A percentile compares a stretch with the other conserved stretches of the same genome.
Conservation (phyloP, 2,888 invertebrate genomes). For the Drosophila helvetica region DNA sequence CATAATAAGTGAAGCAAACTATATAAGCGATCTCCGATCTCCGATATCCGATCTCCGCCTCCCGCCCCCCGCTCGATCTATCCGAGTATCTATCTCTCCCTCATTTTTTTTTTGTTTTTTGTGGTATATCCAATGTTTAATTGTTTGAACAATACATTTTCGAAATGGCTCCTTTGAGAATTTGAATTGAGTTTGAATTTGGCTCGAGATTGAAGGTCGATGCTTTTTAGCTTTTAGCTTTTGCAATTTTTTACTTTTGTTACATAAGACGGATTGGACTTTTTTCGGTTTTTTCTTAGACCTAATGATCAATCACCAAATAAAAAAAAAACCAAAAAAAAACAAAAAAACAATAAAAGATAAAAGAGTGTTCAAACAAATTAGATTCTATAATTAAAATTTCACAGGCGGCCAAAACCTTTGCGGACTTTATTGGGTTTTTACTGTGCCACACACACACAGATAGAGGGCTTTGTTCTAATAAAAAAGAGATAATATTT, state of each 20-base stretch:
- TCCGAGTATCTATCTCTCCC: conserved; percentile 7
- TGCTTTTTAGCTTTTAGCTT: conserved; percentile 50
- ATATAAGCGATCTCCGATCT: conserved; percentile 6
- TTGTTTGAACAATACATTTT: conserved; percentile 50
- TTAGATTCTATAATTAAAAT: conserved; percentile 76
- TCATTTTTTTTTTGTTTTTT: conserved; percentile 13
- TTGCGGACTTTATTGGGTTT: conserved; percentile 44
- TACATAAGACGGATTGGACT: conserved; percentile 75
- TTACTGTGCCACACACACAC: conserved; percentile 40
- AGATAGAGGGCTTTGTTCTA: conserved; percentile 40
- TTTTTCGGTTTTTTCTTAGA: conserved; percentile 38
- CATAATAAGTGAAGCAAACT: conserved; percentile 59
- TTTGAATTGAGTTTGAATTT: conserved; percentile 14
- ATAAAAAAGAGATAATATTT: conserved; percentile 17
- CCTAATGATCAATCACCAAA: conserved; percentile 76
- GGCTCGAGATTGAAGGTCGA: conserved; percentile 60
- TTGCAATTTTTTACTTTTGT: conserved; percentile 75
- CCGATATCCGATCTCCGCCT: background rate
- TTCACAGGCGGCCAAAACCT: conserved; percentile 66
- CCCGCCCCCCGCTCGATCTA: background rate
- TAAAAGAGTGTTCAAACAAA: conserved; percentile 66
- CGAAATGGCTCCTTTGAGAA: conserved; percentile 64
- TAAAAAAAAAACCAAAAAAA: background rate
- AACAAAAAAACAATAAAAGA: conserved; percentile 9
- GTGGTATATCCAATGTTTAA: conserved; percentile 45